These are phyloP conservation scores for Phengaris arion DNA, from an alignment of 2,888 invertebrate species.

Conservation along the genomic window DNA sequence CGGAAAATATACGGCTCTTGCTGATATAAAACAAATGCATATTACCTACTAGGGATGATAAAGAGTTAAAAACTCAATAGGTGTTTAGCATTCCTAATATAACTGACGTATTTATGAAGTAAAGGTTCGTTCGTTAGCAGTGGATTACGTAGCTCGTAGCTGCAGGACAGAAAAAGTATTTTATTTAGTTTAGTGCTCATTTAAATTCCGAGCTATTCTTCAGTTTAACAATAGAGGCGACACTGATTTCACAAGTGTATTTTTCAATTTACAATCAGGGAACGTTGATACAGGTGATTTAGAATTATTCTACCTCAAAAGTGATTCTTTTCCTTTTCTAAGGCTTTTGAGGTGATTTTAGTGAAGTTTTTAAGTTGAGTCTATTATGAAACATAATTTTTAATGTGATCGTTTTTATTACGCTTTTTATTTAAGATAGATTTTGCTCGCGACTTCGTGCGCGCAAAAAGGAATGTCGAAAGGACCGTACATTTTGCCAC, in stretches of 20 bases:
- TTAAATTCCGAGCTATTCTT: slow-evolving; percentile 5
- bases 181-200: slow-evolving; percentile 14
- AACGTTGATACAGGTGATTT: not conserved
- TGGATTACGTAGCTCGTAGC: not conserved
- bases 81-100: not conserved
- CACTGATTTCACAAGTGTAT: slow-evolving; percentile 12
- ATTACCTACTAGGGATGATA: too few relatives aligned
- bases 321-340: not conserved
- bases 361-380: too few relatives aligned
- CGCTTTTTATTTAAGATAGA: too few relatives aligned
- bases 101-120: not conserved
- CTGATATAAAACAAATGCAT: too few relatives aligned
- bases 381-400: too few relatives aligned
- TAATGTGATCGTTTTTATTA: too few relatives aligned
- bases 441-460: too few relatives aligned
- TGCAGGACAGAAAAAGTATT: not conserved
- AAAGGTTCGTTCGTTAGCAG: slow-evolving; percentile 3
- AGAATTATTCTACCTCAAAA: not conserved
- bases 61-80: too few relatives aligned
- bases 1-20: too few relatives aligned
- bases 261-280: slow-evolving; percentile 16
- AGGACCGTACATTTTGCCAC: too few relatives aligned
- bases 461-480: too few relatives aligned
- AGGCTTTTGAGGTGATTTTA: not conserved
- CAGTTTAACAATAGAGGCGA: not conserved